Evolutionary conservation across 1,140 invertebrate genomes (phyloP).

Genomic region (Drosophila setifemur): DNA sequence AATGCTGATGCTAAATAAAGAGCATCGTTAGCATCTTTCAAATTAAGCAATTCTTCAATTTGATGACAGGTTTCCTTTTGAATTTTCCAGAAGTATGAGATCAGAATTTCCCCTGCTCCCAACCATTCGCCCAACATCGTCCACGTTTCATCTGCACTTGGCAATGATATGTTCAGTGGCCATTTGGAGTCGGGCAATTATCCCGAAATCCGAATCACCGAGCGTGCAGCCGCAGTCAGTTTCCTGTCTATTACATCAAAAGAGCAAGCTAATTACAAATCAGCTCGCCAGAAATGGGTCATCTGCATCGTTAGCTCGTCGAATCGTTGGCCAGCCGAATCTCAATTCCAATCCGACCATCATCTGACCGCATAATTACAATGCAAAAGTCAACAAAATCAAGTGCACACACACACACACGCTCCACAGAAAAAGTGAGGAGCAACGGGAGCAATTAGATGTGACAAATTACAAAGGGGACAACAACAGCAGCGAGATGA

Average conservation of each 20-base stretch:
- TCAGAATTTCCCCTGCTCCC: too few species aligned
- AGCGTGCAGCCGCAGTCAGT: conserved; percentile 19
- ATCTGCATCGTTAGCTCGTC: conserved; percentile 41
- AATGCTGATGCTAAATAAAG: too few species aligned
- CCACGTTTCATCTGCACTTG: background rate
- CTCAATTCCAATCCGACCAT: conserved; percentile 36
- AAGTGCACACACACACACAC: conserved; percentile 27
- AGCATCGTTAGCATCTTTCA: too few species aligned
- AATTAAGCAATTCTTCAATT: too few species aligned
- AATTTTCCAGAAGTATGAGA: background rate
- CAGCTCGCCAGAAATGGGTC: conserved; percentile 51
- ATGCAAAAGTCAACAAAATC: conserved; percentile 64
- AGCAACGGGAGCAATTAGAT: conserved; percentile 57
- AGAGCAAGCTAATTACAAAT: conserved; percentile 47
- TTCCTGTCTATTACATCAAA: conserved; percentile 40
- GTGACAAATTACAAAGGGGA: conserved; percentile 63
- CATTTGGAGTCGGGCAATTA: conserved; percentile 14
- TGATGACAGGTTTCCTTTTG: background rate
- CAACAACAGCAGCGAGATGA: conserved; percentile 6
- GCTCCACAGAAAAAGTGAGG: conserved; percentile 16
- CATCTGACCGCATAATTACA: conserved; percentile 58
- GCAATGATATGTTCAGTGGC: conserved; percentile 25
- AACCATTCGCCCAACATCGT: conserved; percentile 20
- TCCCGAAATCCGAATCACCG: conserved; percentile 24
- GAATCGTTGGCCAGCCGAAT: conserved; percentile 30